These are phyloP conservation scores for Xiphorhynchus elegans DNA, from an alignment of 2,113 vertebrate genomes.

Conservation along the genomic window DNA sequence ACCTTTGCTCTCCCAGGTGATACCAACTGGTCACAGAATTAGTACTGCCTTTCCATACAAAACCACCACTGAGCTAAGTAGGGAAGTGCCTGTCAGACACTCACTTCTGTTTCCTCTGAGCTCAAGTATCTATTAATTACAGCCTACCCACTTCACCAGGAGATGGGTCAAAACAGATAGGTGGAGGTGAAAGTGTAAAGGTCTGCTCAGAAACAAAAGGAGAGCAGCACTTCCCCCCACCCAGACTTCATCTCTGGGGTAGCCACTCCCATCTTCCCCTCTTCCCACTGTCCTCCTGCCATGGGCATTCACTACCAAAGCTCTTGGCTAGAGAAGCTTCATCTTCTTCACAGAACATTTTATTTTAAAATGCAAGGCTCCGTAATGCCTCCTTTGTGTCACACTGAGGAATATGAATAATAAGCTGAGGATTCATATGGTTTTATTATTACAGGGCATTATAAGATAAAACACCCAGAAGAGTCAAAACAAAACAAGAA, in stretches of 20 bases:
- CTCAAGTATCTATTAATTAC: background rate
- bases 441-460: conserved; percentile 54
- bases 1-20: conserved; percentile 42
- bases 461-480: conserved; percentile 38
- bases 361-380: conserved; percentile 33
- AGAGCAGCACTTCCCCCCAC: background rate
- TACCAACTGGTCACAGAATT: background rate
- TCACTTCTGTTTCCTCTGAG: background rate
- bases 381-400: conserved; percentile 29
- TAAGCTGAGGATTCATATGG: conserved; percentile 21
- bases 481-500: conserved; percentile 39
- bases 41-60: background rate
- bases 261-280: background rate
- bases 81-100: background rate
- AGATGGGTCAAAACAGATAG: background rate
- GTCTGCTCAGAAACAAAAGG: background rate
- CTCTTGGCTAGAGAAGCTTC: background rate
- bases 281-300: background rate
- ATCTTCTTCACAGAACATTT: background rate
- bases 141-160: background rate
- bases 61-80: background rate
- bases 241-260: background rate
- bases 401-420: conserved; percentile 37
- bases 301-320: background rate
- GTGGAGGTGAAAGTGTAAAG: background rate